Base-by-base conservation (phyloP, 2,797 vertebrate genomes). In the Sebastes oblongus region DNA sequence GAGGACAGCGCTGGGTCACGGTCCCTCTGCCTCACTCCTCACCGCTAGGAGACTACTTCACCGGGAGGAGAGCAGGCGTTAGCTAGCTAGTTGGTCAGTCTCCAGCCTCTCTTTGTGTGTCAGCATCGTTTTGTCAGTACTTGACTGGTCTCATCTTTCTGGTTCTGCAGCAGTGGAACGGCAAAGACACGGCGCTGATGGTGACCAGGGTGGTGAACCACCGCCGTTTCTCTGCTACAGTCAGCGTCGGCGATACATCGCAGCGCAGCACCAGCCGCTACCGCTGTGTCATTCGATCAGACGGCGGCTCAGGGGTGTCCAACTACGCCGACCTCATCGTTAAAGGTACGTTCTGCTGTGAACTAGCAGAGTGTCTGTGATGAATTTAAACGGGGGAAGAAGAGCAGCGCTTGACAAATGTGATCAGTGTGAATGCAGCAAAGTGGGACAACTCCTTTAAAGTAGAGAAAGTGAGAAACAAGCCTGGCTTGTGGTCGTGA, bases 191-290 rank as follows among this genome's bases (percentile, higher is more conserved):
- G 0, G 97, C 98, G 0, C 88, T 98, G 82, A 99, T 98, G 98
- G 97, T 99, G 85, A 99, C 98, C 62, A 93, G 98, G 3, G 98
- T 98, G 75, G 97, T 99, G 84, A 99, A 99, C 95, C 98, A 99
- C 80, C 86, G 98, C 0, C 96, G 98, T 2, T 99, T 99, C 92
- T 98, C 98, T 0, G 97, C 98, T 1, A 99, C 97, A 0, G 98
- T 99, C 55, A 98, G 96, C 0, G 98, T 99, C 3, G 97, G 96
- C 0, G 98, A 99, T 92, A 99, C 98, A 0, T 96, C 97, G 0
- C 97, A 98, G 84, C 95, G 97, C n/a, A 98, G 97, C 30, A 93
- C 97, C 76, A 98, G 97, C 93, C 97, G 98, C 76, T 99, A 99
- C 85, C 96, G 98, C 65, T 99, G 98, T 0, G 98, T 99, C 85